Evolutionary conservation across 1,140 invertebrate species (phyloP), one percentile per base, ranked within the genome.

Genomic region (Drosophila asahinai): DNA sequence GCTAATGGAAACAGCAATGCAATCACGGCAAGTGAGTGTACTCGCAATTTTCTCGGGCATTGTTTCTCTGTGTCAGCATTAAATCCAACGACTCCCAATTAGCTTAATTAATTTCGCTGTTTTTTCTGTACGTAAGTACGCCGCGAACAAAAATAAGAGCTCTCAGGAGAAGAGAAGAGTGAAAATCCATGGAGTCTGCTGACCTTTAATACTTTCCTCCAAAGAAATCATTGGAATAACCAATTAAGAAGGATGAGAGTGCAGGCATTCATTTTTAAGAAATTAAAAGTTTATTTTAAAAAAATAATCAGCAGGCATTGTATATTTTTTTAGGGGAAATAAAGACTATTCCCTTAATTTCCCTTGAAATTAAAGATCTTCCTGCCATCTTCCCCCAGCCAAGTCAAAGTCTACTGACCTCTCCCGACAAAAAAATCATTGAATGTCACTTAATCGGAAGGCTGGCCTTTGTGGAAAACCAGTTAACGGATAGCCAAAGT

Each of bases 41-140:
- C 54, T 36, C 55, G 42, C 42, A 60, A 47, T 60, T 60, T 60
- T 59, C 43, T 43, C 54, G 36, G 33, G 9, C 55, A 47, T 38
- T 48, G 43, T 48, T 17, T n/a, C 19, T 40, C 57, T 62, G 58
- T n/a, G 57, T 38, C 64, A 47, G 58, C 57, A 60, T 62, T 48
- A 47, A 62, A 27, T 62, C 57, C 54, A 57, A 57, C 54, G 45
- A 36, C 55, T 17, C n/a, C 55, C 71, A 74, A 73, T 74, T 73
- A 73, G 68, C 55, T 45, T 73, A 73, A 73, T 74, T 43, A 43
- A 73, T 52, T 60, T 61, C 38, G 5, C n/a, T 73, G 43, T 61
- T 73, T 58, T 58, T 72, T 52, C 36, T 12, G 14, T 27, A 5
- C 7, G 14, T 30, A 57, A 17, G 11, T 14, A 25, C 7, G 17